phyloP scores from a whole-genome alignment of 1,140 invertebrate species.

The Plodia interpunctella region DNA sequence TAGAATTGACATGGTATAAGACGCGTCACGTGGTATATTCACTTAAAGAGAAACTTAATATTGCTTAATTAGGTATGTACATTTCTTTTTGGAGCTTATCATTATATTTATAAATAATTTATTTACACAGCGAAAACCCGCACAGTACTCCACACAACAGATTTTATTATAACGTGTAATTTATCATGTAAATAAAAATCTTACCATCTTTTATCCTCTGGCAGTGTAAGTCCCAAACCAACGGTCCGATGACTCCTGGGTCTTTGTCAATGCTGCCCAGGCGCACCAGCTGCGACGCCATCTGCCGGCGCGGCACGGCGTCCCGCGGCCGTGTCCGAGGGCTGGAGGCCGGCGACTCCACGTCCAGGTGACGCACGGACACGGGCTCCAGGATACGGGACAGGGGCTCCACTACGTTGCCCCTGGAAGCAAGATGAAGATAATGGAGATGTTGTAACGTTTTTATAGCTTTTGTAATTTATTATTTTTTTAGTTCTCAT shows the following conservation, averaged over 20 bases:
- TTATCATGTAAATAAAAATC: constrained; percentile 9
- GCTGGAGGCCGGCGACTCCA: constrained; percentile 51
- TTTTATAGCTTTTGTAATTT: too few relatives aligned
- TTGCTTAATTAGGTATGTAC: too few relatives aligned
- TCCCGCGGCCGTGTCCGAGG: constrained; percentile 34
- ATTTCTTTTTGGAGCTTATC: too few relatives aligned
- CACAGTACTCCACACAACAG: too few relatives aligned
- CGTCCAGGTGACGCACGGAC: constrained; percentile 81
- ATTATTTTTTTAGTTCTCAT: too few relatives aligned
- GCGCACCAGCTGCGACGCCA: constrained; percentile 66
- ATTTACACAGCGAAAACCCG: too few relatives aligned
- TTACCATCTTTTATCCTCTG: constrained; percentile 67
- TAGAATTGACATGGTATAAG: too few relatives aligned
- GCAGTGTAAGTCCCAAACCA: constrained; percentile 87
- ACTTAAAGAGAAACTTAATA: too few relatives aligned
- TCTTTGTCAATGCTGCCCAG: constrained; percentile 82
- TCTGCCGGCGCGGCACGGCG: constrained; percentile 49
- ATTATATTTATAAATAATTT: too few relatives aligned
- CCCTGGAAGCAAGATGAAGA: constrained; percentile 63
- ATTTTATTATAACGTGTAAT: too few relatives aligned
- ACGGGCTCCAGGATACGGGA: constrained; percentile 87
- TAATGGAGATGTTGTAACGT: too few relatives aligned
- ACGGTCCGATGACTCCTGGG: constrained; percentile 89
- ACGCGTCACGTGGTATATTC: too few relatives aligned
- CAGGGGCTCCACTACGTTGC: constrained; percentile 83